Conservation (phyloP, 1,140 invertebrate species). For the Hyphantria cunea region DNA sequence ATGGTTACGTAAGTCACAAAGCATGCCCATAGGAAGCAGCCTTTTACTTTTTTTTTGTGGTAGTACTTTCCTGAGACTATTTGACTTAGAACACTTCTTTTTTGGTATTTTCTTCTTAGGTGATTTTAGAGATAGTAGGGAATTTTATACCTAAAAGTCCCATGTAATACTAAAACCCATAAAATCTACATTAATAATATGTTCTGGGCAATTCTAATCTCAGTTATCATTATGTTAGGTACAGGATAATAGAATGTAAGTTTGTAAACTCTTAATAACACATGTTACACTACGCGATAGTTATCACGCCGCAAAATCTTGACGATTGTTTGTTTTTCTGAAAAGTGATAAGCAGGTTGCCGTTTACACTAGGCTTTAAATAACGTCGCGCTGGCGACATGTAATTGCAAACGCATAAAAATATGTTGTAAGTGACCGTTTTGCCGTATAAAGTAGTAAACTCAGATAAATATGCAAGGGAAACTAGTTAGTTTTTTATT, state of each 20-base stretch:
- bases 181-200: no score
- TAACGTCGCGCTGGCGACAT: constrained; percentile 17
- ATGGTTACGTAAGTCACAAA: no score
- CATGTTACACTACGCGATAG: constrained; percentile 4
- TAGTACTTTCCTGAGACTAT: no score
- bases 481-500: constrained; percentile 23
- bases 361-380: constrained; percentile 29
- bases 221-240: no score
- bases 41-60: no score
- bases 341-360: constrained; percentile 38
- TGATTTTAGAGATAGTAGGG: no score
- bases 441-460: constrained; percentile 18
- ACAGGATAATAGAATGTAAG: no score
- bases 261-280: not conserved
- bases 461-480: constrained; percentile 18
- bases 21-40: no score
- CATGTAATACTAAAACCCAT: not conserved
- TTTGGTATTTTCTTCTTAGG: no score
- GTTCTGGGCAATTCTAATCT: no score
- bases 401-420: constrained; percentile 22
- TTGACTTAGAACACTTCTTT: no score
- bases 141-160: no score
- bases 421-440: constrained; percentile 16
- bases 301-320: constrained; percentile 38
- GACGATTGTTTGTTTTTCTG: constrained; percentile 35